Conservation (phyloP, 1,140 invertebrate genomes). For the Pseudobourletiella spinata region DNA sequence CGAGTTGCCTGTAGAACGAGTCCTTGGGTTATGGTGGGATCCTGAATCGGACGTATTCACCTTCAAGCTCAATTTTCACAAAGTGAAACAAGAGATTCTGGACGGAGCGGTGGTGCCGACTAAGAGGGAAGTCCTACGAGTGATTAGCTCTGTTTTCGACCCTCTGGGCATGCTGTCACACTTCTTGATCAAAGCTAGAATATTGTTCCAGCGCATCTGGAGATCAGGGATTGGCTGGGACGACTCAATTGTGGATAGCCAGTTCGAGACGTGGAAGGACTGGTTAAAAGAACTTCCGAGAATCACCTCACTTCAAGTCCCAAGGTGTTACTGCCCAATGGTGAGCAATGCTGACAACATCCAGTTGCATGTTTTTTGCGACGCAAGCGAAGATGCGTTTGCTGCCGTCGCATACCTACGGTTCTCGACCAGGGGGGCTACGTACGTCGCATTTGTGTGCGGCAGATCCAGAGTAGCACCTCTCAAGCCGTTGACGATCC, state of each 20-base stretch:
- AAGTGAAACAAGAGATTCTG: not conserved
- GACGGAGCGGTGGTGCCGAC: conserved; percentile 9
- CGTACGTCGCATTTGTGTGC: not conserved
- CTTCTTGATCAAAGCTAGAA: conserved; percentile 13
- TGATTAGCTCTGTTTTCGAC: conserved; percentile 21
- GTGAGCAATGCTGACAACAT: conserved; percentile 1
- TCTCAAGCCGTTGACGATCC: conserved; percentile 39
- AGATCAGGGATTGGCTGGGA: conserved; percentile 23
- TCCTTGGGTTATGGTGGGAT: conserved; percentile 13
- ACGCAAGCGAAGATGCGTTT: conserved; percentile 17
- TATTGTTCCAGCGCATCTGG: conserved; percentile 27
- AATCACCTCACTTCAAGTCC: not conserved
- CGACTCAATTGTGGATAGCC: conserved; percentile 1
- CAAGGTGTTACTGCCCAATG: conserved; percentile 16
- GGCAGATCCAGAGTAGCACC: conserved; percentile 33
- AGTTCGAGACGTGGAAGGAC: conserved; percentile 5
- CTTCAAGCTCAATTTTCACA: not conserved
- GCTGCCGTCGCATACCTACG: not conserved
- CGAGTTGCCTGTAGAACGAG: conserved; percentile 4
- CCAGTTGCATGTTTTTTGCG: conserved; percentile 21
- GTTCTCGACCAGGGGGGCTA: not conserved
- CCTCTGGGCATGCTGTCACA: conserved; percentile 18
- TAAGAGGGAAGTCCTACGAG: conserved; percentile 9
- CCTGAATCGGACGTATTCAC: no score
- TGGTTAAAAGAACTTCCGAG: conserved; percentile 3